phyloP scores from a whole-genome alignment of 2,888 invertebrate genomes.

The Agonopterix subpropinquella region DNA sequence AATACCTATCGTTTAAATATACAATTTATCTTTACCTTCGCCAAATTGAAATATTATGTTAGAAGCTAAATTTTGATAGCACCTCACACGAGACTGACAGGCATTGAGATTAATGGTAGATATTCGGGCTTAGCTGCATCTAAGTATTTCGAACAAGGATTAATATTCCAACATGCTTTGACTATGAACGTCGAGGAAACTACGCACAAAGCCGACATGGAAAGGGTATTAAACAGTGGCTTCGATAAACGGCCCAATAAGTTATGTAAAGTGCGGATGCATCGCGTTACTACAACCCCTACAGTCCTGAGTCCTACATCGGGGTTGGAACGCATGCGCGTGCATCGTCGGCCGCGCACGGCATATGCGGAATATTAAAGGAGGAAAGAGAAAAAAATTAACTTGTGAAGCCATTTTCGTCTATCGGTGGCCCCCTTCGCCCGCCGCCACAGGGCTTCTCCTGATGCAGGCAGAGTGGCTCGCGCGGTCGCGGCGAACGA shows the following conservation, averaged over 20 bases:
- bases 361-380: slow-evolving; percentile 76
- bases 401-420: slow-evolving; percentile 76
- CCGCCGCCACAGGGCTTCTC: slow-evolving; percentile 59
- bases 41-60: background rate
- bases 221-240: slow-evolving; percentile 70
- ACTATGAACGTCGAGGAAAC: slow-evolving; percentile 46
- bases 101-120: slow-evolving; percentile 54
- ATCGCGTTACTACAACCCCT: slow-evolving; percentile 71
- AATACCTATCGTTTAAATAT: no score
- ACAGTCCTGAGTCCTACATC: slow-evolving; percentile 26
- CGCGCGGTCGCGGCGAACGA: slow-evolving; percentile 47
- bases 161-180: slow-evolving; percentile 49
- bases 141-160: slow-evolving; percentile 54
- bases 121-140: slow-evolving; percentile 33
- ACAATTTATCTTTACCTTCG: background rate
- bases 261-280: slow-evolving; percentile 73
- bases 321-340: slow-evolving; percentile 68
- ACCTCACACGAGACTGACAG: background rate
- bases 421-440: slow-evolving; percentile 64
- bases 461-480: slow-evolving; percentile 45
- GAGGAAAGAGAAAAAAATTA: slow-evolving; percentile 76
- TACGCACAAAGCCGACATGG: slow-evolving; percentile 63
- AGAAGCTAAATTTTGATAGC: background rate
- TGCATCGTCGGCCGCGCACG: slow-evolving; percentile 64
- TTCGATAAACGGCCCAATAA: slow-evolving; percentile 72